Evolutionary conservation across 2,797 vertebrate genomes (phyloP).

Genomic region (Myotis pilosus): DNA sequence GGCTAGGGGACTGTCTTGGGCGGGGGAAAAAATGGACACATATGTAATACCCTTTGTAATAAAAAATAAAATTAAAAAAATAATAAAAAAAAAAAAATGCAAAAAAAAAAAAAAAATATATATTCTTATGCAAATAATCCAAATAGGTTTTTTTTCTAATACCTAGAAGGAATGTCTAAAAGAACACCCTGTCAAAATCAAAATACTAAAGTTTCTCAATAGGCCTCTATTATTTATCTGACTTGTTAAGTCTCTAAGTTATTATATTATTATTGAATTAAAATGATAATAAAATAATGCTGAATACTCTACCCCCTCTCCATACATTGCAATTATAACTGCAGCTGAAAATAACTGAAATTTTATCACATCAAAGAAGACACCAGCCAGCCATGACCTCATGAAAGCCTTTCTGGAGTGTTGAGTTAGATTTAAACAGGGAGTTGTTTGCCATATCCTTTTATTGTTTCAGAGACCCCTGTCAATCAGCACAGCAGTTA

Average conservation of each 20-base stretch:
- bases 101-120: no score
- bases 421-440: slow-evolving; percentile 45
- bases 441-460: slow-evolving; percentile 43
- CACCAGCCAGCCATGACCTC: slow-evolving; percentile 52
- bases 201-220: slow-evolving; percentile 71
- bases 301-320: slow-evolving; percentile 3
- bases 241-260: slow-evolving; percentile 67
- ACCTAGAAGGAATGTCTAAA: slow-evolving; percentile 58
- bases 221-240: slow-evolving; percentile 62
- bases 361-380: slow-evolving; percentile 71
- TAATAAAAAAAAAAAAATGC: no score
- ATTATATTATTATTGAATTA: slow-evolving; percentile 72
- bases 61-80: no score
- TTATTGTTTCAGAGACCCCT: slow-evolving; percentile 61
- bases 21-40: no score
- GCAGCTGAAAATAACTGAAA: slow-evolving; percentile 66
- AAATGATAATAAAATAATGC: slow-evolving; percentile 70
- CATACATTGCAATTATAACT: slow-evolving; percentile 59
- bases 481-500: slow-evolving; percentile 70
- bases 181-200: slow-evolving; percentile 68
- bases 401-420: slow-evolving; percentile 61
- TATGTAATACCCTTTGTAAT: no score
- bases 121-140: slow-evolving; percentile 72
- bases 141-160: slow-evolving; percentile 58
- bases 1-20: no score